Conservation (phyloP, 2,888 invertebrate species). For the Callinectes sapidus region DNA sequence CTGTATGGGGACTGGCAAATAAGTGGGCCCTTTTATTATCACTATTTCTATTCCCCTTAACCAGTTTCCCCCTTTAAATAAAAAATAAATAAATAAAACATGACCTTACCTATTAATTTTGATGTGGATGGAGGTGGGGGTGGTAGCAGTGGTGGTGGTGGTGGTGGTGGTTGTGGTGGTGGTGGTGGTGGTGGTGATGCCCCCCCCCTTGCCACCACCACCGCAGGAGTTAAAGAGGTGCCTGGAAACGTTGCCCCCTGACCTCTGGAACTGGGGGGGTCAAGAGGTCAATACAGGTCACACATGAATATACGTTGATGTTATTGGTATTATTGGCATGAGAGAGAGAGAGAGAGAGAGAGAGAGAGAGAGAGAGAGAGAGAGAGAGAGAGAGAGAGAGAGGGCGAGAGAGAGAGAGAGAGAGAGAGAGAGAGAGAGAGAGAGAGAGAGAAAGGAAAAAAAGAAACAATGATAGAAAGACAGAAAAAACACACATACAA, state of each 20-base stretch:
- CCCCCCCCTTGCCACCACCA: neutral
- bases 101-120: conserved; percentile 63
- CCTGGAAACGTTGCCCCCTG: conserved; percentile 32
- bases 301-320: too few relatives aligned
- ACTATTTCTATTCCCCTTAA: too few relatives aligned
- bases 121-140: conserved; percentile 58
- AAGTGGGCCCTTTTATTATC: too few relatives aligned
- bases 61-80: too few relatives aligned
- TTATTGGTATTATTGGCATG: neutral
- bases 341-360: neutral
- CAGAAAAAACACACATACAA: too few relatives aligned
- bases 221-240: conserved; percentile 35
- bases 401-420: neutral
- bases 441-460: neutral
- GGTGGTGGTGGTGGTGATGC: neutral
- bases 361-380: neutral
- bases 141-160: conserved; percentile 42
- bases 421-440: neutral
- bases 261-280: neutral
- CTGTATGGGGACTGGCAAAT: too few relatives aligned
- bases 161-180: conserved; percentile 47
- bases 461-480: too few relatives aligned
- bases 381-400: neutral
- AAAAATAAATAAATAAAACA: too few relatives aligned
- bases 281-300: conserved; percentile 7